Percentiles rank a stretch among this genome's conserved stretches.
Evolutionary conservation across 2,888 invertebrate species (phyloP).

Genomic region (Drosophila macrothrix): DNA sequence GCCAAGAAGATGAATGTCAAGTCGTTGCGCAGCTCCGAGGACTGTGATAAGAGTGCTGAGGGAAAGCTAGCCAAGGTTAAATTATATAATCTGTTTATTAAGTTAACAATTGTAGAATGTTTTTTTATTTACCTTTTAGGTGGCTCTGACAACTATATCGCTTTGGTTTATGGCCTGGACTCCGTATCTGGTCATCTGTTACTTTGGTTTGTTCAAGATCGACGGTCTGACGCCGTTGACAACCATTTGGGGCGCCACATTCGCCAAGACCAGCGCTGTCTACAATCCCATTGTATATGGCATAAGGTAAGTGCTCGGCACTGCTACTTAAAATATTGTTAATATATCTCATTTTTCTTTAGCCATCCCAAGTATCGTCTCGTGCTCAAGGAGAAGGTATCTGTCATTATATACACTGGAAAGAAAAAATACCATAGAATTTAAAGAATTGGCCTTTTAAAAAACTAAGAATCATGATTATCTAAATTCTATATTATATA

Average conservation of each 20-base stretch:
- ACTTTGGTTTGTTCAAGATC: constrained; percentile 91
- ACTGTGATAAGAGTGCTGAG: constrained; percentile 92
- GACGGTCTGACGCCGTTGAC: constrained; percentile 91
- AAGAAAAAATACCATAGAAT: not conserved
- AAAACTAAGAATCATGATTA: not conserved
- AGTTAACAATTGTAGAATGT: not conserved
- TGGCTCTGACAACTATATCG: constrained; percentile 95
- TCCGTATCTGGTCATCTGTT: constrained; percentile 94
- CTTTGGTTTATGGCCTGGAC: constrained; percentile 98
- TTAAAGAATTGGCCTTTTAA: not conserved
- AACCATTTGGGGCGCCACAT: constrained; percentile 95
- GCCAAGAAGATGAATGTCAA: constrained; percentile 98
- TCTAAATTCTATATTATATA: not conserved
- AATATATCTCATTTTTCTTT: not conserved
- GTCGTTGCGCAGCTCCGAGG: constrained; percentile 92
- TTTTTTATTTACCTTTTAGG: constrained; percentile 82
- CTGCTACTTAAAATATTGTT: not conserved
- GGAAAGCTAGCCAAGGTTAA: constrained; percentile 91
- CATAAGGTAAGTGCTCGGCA: constrained; percentile 88
- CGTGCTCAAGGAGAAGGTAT: constrained; percentile 86
- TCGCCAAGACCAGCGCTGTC: constrained; percentile 95
- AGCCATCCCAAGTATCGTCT: constrained; percentile 88
- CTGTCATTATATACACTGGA: not conserved
- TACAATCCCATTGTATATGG: constrained; percentile 97
- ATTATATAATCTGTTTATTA: not conserved